Evolutionary conservation across 2,888 invertebrate genomes (phyloP).

Genomic region (Slavum lentiscoides): DNA sequence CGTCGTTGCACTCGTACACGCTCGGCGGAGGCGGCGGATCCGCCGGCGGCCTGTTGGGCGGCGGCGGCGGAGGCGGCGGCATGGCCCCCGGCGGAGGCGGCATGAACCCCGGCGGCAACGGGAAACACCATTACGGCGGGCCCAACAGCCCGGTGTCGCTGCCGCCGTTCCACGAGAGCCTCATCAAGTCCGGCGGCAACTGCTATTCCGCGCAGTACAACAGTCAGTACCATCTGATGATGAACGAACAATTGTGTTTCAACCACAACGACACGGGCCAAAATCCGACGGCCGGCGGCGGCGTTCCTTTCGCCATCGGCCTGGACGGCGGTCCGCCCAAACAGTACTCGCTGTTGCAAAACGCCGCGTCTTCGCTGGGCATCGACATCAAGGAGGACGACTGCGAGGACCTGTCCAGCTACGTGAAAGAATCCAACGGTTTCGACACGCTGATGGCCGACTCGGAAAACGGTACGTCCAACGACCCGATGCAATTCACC

Average conservation of each 20-base stretch:
- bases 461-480: conserved; percentile 73
- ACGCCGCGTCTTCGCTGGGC: conserved; percentile 72
- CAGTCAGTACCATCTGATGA: conserved; percentile 54
- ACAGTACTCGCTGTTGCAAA: conserved; percentile 79
- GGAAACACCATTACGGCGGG: conserved; percentile 77
- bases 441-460: conserved; percentile 77
- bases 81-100: conserved; percentile 60
- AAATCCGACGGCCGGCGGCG: conserved; percentile 54
- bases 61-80: conserved; percentile 66
- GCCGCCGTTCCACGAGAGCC: conserved; percentile 86
- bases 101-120: conserved; percentile 74
- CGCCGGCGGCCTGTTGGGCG: conserved; percentile 63
- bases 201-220: conserved; percentile 74
- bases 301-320: conserved; percentile 58
- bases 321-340: conserved; percentile 64
- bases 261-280: conserved; percentile 47
- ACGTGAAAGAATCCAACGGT: conserved; percentile 58
- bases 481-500: conserved; percentile 81
- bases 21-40: conserved; percentile 69
- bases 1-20: conserved; percentile 55
- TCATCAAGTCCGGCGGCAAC: conserved; percentile 66
- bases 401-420: conserved; percentile 59
- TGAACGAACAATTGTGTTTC: conserved; percentile 44
- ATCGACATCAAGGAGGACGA: conserved; percentile 77
- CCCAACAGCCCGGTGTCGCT: conserved; percentile 85